These are phyloP conservation scores for Campoplex capitator DNA, from an alignment of 2,888 invertebrate species.

Conservation along the genomic window DNA sequence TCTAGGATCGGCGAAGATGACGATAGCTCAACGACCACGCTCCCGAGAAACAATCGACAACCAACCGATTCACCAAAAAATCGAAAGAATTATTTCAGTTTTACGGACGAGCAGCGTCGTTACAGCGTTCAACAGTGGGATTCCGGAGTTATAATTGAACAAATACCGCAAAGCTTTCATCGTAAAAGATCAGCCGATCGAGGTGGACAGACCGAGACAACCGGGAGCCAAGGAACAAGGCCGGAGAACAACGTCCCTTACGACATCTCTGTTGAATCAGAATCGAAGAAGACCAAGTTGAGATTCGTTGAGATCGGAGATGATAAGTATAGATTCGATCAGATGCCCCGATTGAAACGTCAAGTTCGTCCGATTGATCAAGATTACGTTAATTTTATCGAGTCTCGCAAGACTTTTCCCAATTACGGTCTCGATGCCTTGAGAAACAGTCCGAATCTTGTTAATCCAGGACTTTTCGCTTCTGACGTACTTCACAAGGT, in stretches of 20 bases:
- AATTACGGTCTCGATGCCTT: conserved; percentile 79
- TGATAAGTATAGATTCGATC: conserved; percentile 60
- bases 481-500: conserved; percentile 89
- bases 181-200: conserved; percentile 31
- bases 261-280: conserved; percentile 11
- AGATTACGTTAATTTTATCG: conserved; percentile 75
- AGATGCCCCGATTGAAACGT: conserved; percentile 71
- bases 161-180: conserved; percentile 56
- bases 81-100: conserved; percentile 73
- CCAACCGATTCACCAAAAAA: neutral
- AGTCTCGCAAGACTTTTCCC: conserved; percentile 71
- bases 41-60: neutral
- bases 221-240: neutral
- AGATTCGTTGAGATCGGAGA: conserved; percentile 48
- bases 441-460: conserved; percentile 80
- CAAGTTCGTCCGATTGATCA: conserved; percentile 76
- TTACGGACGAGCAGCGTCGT: conserved; percentile 74
- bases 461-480: conserved; percentile 88
- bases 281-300: conserved; percentile 36
- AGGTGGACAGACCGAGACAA: neutral
- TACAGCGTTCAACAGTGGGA: conserved; percentile 79
- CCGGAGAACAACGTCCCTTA: conserved; percentile 5
- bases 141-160: conserved; percentile 75
- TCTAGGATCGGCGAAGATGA: conserved; percentile 69
- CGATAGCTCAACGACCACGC: conserved; percentile 13